These are phyloP conservation scores for Genyomyrus donnyi DNA, from an alignment of 2,113 vertebrate genomes.

Conservation along the genomic window DNA sequence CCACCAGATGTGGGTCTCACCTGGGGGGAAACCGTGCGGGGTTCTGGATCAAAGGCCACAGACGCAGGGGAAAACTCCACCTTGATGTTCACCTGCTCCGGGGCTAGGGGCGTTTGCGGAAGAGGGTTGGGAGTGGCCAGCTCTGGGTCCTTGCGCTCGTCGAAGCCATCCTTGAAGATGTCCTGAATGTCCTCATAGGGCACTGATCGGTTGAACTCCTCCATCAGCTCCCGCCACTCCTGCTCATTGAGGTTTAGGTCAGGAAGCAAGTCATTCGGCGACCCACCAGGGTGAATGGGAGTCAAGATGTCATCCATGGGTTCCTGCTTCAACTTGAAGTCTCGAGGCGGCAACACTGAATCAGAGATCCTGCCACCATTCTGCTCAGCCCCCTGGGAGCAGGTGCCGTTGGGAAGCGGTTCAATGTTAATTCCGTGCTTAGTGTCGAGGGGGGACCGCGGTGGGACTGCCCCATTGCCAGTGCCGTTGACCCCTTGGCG, in stretches of 20 bases:
- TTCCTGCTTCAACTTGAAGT: conserved; percentile 90
- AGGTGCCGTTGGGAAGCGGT: conserved; percentile 64
- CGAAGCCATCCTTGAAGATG: conserved; percentile 89
- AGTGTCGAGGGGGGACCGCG: conserved; percentile 68
- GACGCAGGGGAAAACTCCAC: conserved; percentile 76
- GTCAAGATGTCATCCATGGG: conserved; percentile 82
- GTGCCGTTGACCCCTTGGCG: conserved; percentile 59
- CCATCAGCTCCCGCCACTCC: conserved; percentile 96
- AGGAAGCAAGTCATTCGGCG: conserved; percentile 78
- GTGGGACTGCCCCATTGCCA: conserved; percentile 66
- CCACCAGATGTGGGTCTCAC: conserved; percentile 74
- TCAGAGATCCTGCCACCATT: conserved; percentile 61
- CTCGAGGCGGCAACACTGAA: conserved; percentile 44
- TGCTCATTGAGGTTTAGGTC: conserved; percentile 96
- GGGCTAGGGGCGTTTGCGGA: conserved; percentile 57
- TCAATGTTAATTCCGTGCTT: conserved; percentile 60
- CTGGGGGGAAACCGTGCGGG: conserved; percentile 73
- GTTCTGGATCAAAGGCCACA: conserved; percentile 77
- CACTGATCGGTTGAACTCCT: conserved; percentile 90
- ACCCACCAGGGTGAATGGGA: conserved; percentile 73
- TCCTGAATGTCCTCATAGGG: conserved; percentile 94
- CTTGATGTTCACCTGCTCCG: conserved; percentile 77
- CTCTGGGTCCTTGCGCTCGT: conserved; percentile 86
- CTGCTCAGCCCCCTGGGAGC: conserved; percentile 49
- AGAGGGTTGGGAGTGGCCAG: conserved; percentile 54